phyloP scores from a whole-genome alignment of 2,113 vertebrate species.

The Ovis canadensis region DNA sequence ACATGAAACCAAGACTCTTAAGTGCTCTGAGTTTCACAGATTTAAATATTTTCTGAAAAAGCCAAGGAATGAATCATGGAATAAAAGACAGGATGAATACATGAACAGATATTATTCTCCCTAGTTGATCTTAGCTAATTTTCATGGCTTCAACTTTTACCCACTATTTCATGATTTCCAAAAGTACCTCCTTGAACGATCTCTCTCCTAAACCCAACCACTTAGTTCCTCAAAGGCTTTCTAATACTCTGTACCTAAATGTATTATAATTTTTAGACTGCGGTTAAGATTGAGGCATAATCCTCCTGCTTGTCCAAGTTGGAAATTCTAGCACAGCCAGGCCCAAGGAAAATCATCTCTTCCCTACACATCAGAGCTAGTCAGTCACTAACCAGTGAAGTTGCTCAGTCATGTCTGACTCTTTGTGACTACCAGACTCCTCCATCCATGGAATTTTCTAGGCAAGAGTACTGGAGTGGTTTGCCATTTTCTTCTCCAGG shows the following conservation, averaged over 20 bases:
- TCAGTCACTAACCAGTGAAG: neutral
- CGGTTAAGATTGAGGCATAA: neutral
- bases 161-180: neutral
- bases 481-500: neutral
- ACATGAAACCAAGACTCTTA: conserved; percentile 6
- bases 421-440: neutral
- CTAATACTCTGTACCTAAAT: neutral
- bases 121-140: neutral
- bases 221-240: neutral
- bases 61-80: conserved; percentile 8
- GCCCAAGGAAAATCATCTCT: neutral
- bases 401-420: neutral
- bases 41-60: conserved; percentile 26
- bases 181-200: neutral
- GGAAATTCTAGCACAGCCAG: neutral
- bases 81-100: neutral
- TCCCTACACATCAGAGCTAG: neutral
- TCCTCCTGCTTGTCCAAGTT: neutral
- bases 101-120: neutral
- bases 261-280: neutral
- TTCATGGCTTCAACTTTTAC: neutral
- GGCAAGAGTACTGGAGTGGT: neutral
- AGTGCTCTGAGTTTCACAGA: neutral
- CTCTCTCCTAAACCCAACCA: neutral
- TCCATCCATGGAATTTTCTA: neutral